Conservation (phyloP, 2,113 vertebrate genomes). For the Megalops atlanticus region DNA sequence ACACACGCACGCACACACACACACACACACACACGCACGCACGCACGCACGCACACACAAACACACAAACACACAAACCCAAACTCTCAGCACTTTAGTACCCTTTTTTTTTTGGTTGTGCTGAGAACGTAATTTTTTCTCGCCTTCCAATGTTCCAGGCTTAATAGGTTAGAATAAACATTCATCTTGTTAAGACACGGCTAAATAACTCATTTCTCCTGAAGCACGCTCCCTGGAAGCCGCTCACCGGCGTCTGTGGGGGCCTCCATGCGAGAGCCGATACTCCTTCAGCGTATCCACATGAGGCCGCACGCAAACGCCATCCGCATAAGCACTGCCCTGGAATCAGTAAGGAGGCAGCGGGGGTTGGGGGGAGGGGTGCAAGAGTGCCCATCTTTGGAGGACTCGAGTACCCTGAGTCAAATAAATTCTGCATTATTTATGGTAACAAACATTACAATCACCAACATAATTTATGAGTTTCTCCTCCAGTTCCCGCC, state of each 20-base stretch:
- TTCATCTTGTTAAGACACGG: background rate
- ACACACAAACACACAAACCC: background rate
- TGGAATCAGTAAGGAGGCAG: too few species aligned
- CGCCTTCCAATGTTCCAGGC: background rate
- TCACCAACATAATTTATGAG: too few species aligned
- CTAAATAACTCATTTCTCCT: background rate
- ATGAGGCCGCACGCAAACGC: too few species aligned
- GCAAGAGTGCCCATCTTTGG: too few species aligned
- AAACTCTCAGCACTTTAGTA: background rate
- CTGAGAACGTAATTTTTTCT: background rate
- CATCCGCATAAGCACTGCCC: too few species aligned
- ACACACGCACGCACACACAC: background rate
- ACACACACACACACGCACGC: conserved; percentile 4
- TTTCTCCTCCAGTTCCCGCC: too few species aligned
- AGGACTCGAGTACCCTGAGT: too few species aligned
- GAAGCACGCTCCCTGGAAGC: background rate
- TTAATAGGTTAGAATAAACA: conserved; percentile 23
- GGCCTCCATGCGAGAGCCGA: too few species aligned
- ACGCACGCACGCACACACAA: background rate
- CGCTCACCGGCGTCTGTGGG: background rate
- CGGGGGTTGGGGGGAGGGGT: too few species aligned
- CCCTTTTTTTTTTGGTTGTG: conserved; percentile 7
- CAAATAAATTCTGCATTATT: too few species aligned
- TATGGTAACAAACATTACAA: too few species aligned
- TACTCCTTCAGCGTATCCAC: too few species aligned